These are phyloP conservation scores for Lanius collurio DNA, from an alignment of 2,113 vertebrate species.

Conservation along the genomic window DNA sequence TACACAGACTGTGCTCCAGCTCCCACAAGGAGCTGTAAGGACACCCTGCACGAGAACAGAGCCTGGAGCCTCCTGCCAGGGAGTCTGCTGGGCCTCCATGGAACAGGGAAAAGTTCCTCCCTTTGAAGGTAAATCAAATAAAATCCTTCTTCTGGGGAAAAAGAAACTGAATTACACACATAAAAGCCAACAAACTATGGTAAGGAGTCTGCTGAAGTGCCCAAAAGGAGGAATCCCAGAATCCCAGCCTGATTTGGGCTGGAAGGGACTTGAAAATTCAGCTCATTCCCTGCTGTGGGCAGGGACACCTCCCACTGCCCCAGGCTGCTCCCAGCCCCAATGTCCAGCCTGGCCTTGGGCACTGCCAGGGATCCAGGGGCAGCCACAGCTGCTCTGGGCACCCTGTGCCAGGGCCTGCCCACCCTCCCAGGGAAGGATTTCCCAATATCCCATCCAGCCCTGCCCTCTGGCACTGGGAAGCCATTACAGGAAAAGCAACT, in stretches of 20 bases:
- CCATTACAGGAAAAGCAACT: neutral
- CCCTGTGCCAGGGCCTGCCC: neutral
- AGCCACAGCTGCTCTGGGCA: neutral
- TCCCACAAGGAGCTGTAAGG: neutral
- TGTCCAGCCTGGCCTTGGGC: neutral
- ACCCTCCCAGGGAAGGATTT: neutral
- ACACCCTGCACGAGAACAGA: neutral
- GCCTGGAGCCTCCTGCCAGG: neutral
- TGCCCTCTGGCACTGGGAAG: neutral
- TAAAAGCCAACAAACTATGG: neutral
- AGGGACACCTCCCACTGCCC: neutral
- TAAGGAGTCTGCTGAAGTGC: neutral
- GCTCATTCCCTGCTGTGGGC: neutral
- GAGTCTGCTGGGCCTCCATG: neutral
- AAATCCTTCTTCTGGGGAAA: neutral
- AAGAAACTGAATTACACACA: neutral
- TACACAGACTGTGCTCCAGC: neutral
- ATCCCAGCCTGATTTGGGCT: neutral
- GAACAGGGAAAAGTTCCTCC: neutral
- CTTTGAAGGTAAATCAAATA: neutral
- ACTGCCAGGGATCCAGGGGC: neutral
- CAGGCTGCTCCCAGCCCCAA: neutral
- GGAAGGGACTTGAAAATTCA: neutral
- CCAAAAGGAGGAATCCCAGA: neutral
- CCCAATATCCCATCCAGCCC: neutral